phyloP scores from a whole-genome alignment of 2,113 vertebrate species.

The Cebidichthys violaceus region DNA sequence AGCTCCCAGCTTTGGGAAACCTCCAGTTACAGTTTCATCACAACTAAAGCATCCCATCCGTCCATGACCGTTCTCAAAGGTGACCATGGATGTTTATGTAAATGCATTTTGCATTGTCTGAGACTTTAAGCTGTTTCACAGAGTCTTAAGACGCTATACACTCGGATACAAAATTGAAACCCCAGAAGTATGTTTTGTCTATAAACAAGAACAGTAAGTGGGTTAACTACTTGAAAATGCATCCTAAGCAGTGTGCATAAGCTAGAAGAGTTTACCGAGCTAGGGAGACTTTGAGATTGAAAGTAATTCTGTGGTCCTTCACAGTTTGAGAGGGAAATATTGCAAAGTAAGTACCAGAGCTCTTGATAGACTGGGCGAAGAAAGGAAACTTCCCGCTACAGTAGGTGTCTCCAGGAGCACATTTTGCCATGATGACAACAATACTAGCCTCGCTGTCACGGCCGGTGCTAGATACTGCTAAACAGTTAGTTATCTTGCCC shows the following conservation, averaged over 20 bases:
- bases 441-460: not conserved
- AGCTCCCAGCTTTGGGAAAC: constrained; percentile 4
- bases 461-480: not conserved
- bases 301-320: constrained; percentile 56
- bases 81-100: constrained; percentile 42
- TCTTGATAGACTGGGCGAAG: constrained; percentile 12
- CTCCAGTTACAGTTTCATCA: constrained; percentile 7
- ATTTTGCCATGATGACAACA: not conserved
- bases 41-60: constrained; percentile 29
- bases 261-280: constrained; percentile 57
- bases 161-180: constrained; percentile 51
- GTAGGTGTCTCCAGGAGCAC: not conserved
- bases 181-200: constrained; percentile 60
- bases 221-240: constrained; percentile 68
- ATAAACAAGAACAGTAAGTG: constrained; percentile 59
- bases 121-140: constrained; percentile 38
- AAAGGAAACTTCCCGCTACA: not conserved
- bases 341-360: constrained; percentile 33
- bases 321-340: constrained; percentile 46
- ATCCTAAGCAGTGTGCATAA: constrained; percentile 55
- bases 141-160: constrained; percentile 16
- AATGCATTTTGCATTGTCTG: constrained; percentile 42
- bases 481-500: constrained; percentile 7
- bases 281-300: constrained; percentile 48
- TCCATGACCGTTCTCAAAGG: constrained; percentile 33